phyloP scores from a whole-genome alignment of 1,140 invertebrate species.

The Drosophila trapezifrons region DNA sequence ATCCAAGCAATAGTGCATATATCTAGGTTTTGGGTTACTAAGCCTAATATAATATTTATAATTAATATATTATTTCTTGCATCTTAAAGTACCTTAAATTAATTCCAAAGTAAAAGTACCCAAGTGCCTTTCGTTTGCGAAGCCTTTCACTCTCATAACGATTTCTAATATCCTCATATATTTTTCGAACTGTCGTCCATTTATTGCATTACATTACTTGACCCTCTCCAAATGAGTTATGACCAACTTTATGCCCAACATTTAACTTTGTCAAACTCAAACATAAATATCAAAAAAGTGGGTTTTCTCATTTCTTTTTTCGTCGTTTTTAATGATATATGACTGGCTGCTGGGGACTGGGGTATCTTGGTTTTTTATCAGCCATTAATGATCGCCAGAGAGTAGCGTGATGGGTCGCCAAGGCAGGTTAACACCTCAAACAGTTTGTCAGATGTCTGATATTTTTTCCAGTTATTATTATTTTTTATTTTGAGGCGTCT shows the following conservation, averaged over 20 bases:
- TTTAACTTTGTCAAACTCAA: constrained; percentile 52
- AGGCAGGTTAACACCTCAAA: constrained; percentile 46
- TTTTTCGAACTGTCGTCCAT: not conserved
- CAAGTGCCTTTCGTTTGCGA: not conserved
- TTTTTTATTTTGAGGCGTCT: constrained; percentile 33
- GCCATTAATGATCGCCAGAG: constrained; percentile 54
- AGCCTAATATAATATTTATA: not conserved
- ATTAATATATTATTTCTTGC: not conserved
- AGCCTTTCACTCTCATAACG: not conserved
- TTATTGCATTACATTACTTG: constrained; percentile 13
- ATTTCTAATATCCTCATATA: not conserved
- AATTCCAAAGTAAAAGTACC: no score
- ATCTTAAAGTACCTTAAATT: no score
- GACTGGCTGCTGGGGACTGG: not conserved
- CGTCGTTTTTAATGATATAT: constrained; percentile 44
- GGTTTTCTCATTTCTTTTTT: constrained; percentile 11
- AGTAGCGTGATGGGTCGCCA: constrained; percentile 42
- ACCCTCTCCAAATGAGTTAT: constrained; percentile 30
- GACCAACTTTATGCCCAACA: constrained; percentile 21
- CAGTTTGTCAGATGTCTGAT: constrained; percentile 39
- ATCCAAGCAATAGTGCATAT: no score
- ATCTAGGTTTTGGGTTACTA: not conserved
- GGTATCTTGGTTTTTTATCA: constrained; percentile 41
- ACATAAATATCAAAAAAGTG: constrained; percentile 47
- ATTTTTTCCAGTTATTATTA: constrained; percentile 44